Evolutionary conservation across 2,888 invertebrate species (phyloP).

Genomic region (Chrysomela aeneicollis): DNA sequence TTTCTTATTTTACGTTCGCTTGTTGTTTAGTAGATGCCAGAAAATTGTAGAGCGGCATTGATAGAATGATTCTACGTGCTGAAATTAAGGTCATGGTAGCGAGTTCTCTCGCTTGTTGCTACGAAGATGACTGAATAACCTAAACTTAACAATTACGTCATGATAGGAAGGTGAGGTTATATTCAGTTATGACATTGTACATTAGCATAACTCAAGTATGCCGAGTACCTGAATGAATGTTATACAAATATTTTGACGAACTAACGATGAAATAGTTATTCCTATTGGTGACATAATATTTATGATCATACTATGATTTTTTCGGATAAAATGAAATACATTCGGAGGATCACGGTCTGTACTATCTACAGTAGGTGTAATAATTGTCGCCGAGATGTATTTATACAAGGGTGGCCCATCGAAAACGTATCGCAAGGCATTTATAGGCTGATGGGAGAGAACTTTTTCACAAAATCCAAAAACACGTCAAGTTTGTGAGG

Average conservation of each 20-base stretch:
- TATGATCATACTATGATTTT: not conserved
- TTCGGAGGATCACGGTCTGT: too few species aligned
- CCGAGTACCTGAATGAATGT: not conserved
- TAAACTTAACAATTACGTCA: conserved; percentile 51
- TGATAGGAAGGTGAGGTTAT: conserved; percentile 21
- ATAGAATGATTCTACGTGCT: not conserved
- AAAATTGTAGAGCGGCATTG: not conserved
- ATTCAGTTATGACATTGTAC: not conserved
- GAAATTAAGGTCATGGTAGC: not conserved
- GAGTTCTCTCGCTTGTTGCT: conserved; percentile 24
- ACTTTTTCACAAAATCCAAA: too few species aligned
- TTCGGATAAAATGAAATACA: too few species aligned
- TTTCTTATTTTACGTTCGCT: not conserved
- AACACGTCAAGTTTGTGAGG: too few species aligned
- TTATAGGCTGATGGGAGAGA: too few species aligned
- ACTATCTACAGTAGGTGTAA: too few species aligned
- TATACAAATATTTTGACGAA: not conserved
- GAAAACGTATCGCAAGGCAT: too few species aligned
- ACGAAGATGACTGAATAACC: conserved; percentile 46
- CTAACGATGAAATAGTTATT: not conserved
- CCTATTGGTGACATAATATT: not conserved
- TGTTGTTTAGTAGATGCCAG: conserved; percentile 1
- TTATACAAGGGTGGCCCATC: too few species aligned
- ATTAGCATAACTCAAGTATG: not conserved
- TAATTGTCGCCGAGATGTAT: too few species aligned